Base-by-base conservation (phyloP, 1,140 invertebrate genomes). In the Zaprionus kolodkinae region DNA sequence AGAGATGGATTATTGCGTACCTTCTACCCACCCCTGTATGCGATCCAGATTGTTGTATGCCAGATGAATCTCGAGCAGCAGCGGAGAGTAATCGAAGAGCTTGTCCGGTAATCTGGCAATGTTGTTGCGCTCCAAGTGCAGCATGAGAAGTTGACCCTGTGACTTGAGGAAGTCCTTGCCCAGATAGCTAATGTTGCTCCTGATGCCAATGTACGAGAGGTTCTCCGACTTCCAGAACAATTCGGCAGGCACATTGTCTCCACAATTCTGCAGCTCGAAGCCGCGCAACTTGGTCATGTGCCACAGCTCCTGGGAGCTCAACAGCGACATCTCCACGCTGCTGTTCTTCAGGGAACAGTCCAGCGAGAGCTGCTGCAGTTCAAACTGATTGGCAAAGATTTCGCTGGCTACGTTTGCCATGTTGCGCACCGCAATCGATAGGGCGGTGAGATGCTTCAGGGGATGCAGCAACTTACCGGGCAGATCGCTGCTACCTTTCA, bases 161-260 rank as follows among this genome's bases (percentile, higher is more conserved):
- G 82, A 35, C 25, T 81, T 89, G 0, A 89, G 65, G 1, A 89
- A 85, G 10, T 89, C 85, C 15, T 71, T 78, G 60, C 81, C 79
- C 7, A 89, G 30, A 9, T 90, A 90, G 25, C 86, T 89, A 0
- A 89, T 90, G 45, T 90, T 90, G 45, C 86, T 90, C 0, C 72
- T 61, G 3, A 89, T 89, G 52, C 81, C 81, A 0, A 89, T 79
- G 36, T 81, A 90, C 10, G 76, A 77, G 11, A 89, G 64, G 5
- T 90, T 64, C 38, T 85, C 78, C 0, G 81, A 76, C 45, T 81
- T 90, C 85, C 86, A 90, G 33, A 89, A 89, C 9, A 89, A 10
- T n/a, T 90, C 81, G 0, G 78, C 76, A 0, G 85, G 85, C 36
- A 89, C 79, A 68, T 85, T 85, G 6, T 90, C 85, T 0, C 86